A percentile compares a stretch with the other conserved stretches of the same genome.
These are phyloP conservation scores for Gymnarchus niloticus DNA, from an alignment of 2,113 vertebrate genomes.

Conservation along the genomic window DNA sequence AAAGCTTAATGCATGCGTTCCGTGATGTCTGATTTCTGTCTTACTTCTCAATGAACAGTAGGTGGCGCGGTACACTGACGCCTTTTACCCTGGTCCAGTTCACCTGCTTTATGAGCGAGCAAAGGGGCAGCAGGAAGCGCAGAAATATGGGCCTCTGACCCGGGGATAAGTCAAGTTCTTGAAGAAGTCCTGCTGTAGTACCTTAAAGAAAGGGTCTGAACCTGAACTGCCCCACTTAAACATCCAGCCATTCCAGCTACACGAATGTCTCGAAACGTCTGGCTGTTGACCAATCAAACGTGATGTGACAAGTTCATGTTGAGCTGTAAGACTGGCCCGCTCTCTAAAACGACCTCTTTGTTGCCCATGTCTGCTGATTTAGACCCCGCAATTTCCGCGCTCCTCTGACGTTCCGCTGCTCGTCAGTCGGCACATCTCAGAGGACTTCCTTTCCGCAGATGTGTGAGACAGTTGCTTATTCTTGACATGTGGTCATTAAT, in stretches of 20 bases:
- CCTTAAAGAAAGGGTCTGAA: not conserved
- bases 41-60: not conserved
- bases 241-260: not conserved
- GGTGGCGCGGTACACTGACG: not conserved
- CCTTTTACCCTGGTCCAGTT: too few relatives aligned
- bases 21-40: not conserved
- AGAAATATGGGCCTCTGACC: not conserved
- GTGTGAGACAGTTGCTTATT: conserved; percentile 1
- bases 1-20: not conserved
- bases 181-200: not conserved
- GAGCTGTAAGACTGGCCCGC: not conserved
- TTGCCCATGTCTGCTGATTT: not conserved
- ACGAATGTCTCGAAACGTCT: not conserved
- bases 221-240: too few relatives aligned
- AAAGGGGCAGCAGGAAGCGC: not conserved
- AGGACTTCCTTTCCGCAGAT: not conserved
- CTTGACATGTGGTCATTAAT: not conserved
- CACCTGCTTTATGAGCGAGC: not conserved
- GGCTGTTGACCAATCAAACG: not conserved
- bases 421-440: not conserved
- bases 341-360: not conserved
- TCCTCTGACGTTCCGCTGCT: not conserved
- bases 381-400: not conserved
- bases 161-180: not conserved
- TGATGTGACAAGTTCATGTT: not conserved